Conservation (phyloP, 2,888 invertebrate species). For the Synanthedon tipuliformis region DNA sequence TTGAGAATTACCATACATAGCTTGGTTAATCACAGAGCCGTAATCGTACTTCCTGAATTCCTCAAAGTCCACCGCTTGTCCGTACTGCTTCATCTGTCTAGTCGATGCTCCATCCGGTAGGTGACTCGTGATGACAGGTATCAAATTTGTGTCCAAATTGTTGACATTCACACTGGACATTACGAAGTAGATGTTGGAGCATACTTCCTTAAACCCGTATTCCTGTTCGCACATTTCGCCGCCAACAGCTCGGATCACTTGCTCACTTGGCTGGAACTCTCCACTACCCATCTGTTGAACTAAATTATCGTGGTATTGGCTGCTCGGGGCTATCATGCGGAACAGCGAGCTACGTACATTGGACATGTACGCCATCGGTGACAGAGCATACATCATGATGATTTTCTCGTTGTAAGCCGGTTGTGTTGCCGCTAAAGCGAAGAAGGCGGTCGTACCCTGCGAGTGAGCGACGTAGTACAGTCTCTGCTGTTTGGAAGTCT, state of each 20-base stretch:
- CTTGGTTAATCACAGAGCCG: conserved; percentile 38
- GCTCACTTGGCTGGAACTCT: conserved; percentile 37
- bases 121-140: conserved; percentile 67
- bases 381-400: conserved; percentile 45
- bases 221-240: conserved; percentile 42
- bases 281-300: conserved; percentile 31
- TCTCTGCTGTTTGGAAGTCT: conserved; percentile 35
- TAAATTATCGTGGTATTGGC: conserved; percentile 29
- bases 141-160: conserved; percentile 61
- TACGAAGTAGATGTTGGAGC: conserved; percentile 72
- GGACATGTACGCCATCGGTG: conserved; percentile 58
- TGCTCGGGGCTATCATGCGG: conserved; percentile 47
- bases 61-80: conserved; percentile 49
- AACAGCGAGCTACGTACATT: conserved; percentile 50
- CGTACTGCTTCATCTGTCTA: conserved; percentile 67
- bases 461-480: conserved; percentile 51
- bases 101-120: conserved; percentile 70
- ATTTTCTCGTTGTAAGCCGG: conserved; percentile 54
- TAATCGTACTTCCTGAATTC: conserved; percentile 51
- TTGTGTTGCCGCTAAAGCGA: conserved; percentile 37
- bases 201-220: conserved; percentile 58
- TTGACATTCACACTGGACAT: conserved; percentile 65
- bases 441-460: conserved; percentile 43
- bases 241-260: conserved; percentile 34
- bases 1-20: conserved; percentile 38